Conservation (phyloP, 92 coral and sea anemone genomes). For the Meandrina meandrites region DNA sequence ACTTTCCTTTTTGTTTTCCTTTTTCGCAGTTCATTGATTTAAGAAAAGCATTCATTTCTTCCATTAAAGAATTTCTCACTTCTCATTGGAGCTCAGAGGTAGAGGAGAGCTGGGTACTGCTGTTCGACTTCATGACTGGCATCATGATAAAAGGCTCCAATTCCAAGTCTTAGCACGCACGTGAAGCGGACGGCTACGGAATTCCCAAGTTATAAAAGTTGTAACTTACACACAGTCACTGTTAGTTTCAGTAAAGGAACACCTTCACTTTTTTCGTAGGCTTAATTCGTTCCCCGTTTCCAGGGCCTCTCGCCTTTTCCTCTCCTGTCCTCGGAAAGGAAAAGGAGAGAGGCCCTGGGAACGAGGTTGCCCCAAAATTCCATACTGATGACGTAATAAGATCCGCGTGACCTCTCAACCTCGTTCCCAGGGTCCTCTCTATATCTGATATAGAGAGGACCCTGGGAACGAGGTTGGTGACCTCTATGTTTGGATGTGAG, state of each 20-base stretch:
- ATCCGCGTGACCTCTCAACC: no score
- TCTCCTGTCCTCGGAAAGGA: no score
- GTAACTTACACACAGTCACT: not conserved
- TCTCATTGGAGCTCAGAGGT: slow-evolving; percentile 22
- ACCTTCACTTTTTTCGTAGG: no score
- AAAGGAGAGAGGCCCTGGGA: no score
- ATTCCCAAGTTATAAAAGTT: not conserved
- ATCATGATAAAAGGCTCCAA: slow-evolving; percentile 18
- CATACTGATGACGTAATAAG: no score
- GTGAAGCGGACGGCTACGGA: not conserved
- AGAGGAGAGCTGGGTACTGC: slow-evolving; percentile 47
- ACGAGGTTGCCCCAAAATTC: no score
- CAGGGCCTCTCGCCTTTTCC: no score
- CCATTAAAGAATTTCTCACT: slow-evolving; percentile 1
- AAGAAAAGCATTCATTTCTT: slow-evolving; percentile 5
- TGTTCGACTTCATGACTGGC: slow-evolving; percentile 26
- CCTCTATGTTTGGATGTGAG: no score
- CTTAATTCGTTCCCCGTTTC: no score
- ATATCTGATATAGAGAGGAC: no score
- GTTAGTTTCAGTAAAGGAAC: not conserved
- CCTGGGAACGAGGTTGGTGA: no score
- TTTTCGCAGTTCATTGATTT: slow-evolving; percentile 35
- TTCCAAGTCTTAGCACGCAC: slow-evolving; percentile 3
- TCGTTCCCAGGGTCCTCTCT: no score
- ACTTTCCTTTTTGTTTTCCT: not conserved